Base-by-base conservation (phyloP, 1,140 invertebrate species). In the Drosophila prosaltans region DNA sequence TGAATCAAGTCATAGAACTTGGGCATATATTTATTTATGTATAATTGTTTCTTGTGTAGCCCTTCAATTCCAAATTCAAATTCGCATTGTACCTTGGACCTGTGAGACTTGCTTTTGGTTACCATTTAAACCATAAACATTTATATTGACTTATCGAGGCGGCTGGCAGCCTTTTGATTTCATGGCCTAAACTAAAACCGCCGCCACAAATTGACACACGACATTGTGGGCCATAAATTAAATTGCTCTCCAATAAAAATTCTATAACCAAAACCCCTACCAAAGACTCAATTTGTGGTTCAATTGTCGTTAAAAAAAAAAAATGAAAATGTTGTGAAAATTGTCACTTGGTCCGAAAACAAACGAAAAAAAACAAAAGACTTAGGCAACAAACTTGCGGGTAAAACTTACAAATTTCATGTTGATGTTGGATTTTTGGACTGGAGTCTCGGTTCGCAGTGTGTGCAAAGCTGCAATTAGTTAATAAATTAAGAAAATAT, bases 351-450 rank as follows among this genome's bases (percentile, higher is more conserved):
- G 21, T 8, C 9, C 21, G 9, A 48, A 41, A 40, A 36, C 16
- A 41, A 28, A n/a, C n/a, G n/a, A 3, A 71, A 39, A 24, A 24
- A 72, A 81, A 78, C 77, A 73, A 90, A 86, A 81, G 82, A 90
- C 82, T 90, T 79, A 77, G 78, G 82, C 74, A 83, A 83, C 80
- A 57, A 90, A 90, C 86, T 78, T 71, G 66, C 48, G 11, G 59
- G 54, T 2, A 51, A 28, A 32, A 91, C 90, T 91, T 91, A 91
- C 90, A 74, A 91, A 91, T 88, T 90, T 90, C 90, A 91, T 91
- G 61, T 90, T 91, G 77, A 66, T 84, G 78, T 26, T 51, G 21
- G 45, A 16, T 16, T 51, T 51, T 51, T 26, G 67, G 69, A 68
- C 77, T 80, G 67, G 73, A 48, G 72, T 69, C 63, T 54, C 16